Conservation (phyloP, 2,888 invertebrate genomes). For the Melanostoma mellinum region DNA sequence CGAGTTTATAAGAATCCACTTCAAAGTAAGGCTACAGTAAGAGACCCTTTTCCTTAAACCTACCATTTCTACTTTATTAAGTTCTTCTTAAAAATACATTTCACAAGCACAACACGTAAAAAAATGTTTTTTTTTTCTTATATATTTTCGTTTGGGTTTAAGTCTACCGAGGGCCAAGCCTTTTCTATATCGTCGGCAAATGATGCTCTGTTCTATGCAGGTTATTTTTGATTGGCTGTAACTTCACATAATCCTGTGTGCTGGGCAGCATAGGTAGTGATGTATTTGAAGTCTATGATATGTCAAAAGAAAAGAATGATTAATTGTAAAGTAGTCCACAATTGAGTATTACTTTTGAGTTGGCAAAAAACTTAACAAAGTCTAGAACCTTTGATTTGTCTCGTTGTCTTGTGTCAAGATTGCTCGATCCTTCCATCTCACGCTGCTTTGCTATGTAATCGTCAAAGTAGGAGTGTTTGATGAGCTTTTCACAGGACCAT, state of each 20-base stretch:
- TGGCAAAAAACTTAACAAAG: conserved; percentile 67
- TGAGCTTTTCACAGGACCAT: conserved; percentile 95
- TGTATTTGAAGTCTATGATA: conserved; percentile 81
- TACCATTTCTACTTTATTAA: background rate
- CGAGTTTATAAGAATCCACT: no score
- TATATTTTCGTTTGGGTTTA: conserved; percentile 21
- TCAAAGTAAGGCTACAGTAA: background rate
- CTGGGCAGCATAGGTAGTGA: conserved; percentile 81
- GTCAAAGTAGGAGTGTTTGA: conserved; percentile 95
- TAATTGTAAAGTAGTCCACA: conserved; percentile 37
- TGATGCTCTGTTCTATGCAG: conserved; percentile 81
- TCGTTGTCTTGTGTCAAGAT: conserved; percentile 79
- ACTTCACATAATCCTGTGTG: conserved; percentile 79
- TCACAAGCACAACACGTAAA: conserved; percentile 58
- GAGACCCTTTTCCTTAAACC: background rate
- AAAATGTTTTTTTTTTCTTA: conserved; percentile 31
- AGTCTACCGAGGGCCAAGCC: conserved; percentile 31
- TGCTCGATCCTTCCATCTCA: conserved; percentile 82
- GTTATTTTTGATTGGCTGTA: conserved; percentile 80
- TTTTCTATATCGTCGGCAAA: conserved; percentile 80
- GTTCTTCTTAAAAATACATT: conserved; percentile 24
- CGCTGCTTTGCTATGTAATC: conserved; percentile 92
- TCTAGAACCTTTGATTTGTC: conserved; percentile 85
- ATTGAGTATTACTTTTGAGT: conserved; percentile 63
- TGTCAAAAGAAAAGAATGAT: conserved; percentile 24